Percentiles rank a stretch among this genome's conserved stretches.
phyloP scores from a whole-genome alignment of 23 tunicate genomes.

The Styela clava region DNA sequence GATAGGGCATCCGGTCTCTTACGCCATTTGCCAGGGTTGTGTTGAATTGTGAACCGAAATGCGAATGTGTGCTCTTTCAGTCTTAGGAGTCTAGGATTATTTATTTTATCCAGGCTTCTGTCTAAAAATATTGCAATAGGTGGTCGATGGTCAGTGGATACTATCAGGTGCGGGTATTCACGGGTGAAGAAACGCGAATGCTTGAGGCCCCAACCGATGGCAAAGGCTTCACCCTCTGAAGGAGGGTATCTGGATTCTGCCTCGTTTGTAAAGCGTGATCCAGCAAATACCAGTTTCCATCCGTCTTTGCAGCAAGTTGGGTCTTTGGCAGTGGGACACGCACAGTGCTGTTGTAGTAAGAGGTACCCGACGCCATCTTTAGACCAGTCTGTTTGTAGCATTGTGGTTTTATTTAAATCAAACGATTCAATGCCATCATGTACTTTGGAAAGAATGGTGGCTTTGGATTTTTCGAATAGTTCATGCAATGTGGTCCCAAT shows the following conservation, averaged over 20 bases:
- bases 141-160: constrained; percentile 34
- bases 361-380: constrained; percentile 22
- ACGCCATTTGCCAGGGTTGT: neutral
- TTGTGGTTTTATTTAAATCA: neutral
- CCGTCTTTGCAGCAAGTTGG: constrained; percentile 32
- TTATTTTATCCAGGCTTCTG: constrained; percentile 11
- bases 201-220: constrained; percentile 26
- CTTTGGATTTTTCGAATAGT: neutral
- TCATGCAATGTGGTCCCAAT: neutral
- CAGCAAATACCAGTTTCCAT: constrained; percentile 27
- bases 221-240: constrained; percentile 37
- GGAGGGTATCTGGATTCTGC: constrained; percentile 31
- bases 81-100: neutral
- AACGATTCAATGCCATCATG: neutral
- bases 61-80: neutral
- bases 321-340: neutral
- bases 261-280: constrained; percentile 13
- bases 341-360: constrained; percentile 36
- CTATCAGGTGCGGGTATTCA: neutral
- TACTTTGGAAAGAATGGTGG: neutral
- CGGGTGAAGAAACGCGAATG: constrained; percentile 30
- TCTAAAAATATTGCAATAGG: constrained; percentile 15
- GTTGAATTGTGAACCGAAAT: neutral
- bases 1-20: neutral
- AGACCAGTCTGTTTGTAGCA: neutral